Conservation (phyloP, 1,140 invertebrate species). For the Trissolcus basalis region DNA sequence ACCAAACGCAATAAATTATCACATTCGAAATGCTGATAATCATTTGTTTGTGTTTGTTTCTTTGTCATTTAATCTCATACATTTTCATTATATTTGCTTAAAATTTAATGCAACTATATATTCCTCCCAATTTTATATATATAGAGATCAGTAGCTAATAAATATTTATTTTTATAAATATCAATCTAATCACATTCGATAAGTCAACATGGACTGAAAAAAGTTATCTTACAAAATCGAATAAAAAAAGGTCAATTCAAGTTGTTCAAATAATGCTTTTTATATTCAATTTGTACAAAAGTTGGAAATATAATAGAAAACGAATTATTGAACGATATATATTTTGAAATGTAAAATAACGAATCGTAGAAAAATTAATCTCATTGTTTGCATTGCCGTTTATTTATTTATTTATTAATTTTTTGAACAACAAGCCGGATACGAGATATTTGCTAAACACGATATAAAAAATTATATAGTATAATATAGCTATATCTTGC, state of each 20-base stretch:
- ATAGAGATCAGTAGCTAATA: conserved; percentile 40
- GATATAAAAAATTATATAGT: conserved; percentile 50
- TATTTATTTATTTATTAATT: conserved; percentile 1
- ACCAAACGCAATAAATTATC: conserved; percentile 41
- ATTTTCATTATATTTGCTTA: conserved; percentile 16
- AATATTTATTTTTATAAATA: conserved; percentile 31
- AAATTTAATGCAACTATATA: conserved; percentile 6
- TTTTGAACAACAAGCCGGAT: conserved; percentile 32
- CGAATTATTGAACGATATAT: no score
- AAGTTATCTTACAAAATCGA: no score
- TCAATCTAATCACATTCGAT: conserved; percentile 26
- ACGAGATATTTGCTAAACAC: conserved; percentile 48
- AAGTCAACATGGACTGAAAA: no score
- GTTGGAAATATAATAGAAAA: no score
- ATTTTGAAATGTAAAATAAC: no score
- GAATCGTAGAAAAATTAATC: no score
- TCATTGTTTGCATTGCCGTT: not conserved
- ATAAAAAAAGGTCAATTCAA: no score
- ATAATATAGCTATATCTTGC: conserved; percentile 26
- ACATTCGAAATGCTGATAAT: conserved; percentile 31
- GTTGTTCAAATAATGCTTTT: no score
- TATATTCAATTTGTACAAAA: no score
- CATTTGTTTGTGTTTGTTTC: conserved; percentile 10
- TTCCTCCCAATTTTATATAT: conserved; percentile 19
- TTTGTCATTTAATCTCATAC: no score